A percentile compares a stretch with the other conserved stretches of the same genome.
phyloP scores from a whole-genome alignment of 2,113 vertebrate genomes.

The Chlorocebus sabaeus region DNA sequence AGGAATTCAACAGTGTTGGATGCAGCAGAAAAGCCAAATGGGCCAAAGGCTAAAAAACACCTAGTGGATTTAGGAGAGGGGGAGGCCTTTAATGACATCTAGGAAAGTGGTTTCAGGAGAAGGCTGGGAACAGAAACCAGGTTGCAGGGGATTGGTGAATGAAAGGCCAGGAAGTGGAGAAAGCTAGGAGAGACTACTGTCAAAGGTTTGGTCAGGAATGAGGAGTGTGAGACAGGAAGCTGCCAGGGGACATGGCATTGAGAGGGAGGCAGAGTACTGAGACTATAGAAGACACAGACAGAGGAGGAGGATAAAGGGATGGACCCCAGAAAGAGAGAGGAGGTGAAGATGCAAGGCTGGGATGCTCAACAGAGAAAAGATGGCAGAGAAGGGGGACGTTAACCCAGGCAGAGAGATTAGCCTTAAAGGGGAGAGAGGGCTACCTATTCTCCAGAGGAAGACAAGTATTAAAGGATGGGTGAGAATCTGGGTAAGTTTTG shows the following conservation, averaged over 20 bases:
- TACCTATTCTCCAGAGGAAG: not conserved
- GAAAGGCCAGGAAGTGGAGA: not conserved
- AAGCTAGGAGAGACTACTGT: not conserved
- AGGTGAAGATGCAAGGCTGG: not conserved
- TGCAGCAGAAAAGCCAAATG: not conserved
- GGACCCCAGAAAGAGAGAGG: no score
- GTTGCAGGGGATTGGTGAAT: not conserved
- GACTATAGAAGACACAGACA: rapidly evolving
- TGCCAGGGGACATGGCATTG: not conserved
- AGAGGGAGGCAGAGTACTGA: not conserved
- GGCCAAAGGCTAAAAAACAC: not conserved
- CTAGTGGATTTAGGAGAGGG: not conserved
- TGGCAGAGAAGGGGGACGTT: not conserved
- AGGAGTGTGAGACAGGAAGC: not conserved
- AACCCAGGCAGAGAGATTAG: not conserved
- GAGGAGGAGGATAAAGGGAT: no score
- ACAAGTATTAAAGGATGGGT: not conserved
- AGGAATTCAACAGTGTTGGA: not conserved
- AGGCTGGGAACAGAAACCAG: not conserved
- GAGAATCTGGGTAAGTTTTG: not conserved
- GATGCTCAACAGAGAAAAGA: not conserved
- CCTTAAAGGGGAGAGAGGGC: not conserved
- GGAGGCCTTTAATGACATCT: not conserved
- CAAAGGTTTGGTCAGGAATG: not conserved
- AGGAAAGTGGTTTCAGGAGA: not conserved